These are phyloP conservation scores for Heteromyza rotundicornis DNA, from an alignment of 2,888 invertebrate species.

Conservation along the genomic window DNA sequence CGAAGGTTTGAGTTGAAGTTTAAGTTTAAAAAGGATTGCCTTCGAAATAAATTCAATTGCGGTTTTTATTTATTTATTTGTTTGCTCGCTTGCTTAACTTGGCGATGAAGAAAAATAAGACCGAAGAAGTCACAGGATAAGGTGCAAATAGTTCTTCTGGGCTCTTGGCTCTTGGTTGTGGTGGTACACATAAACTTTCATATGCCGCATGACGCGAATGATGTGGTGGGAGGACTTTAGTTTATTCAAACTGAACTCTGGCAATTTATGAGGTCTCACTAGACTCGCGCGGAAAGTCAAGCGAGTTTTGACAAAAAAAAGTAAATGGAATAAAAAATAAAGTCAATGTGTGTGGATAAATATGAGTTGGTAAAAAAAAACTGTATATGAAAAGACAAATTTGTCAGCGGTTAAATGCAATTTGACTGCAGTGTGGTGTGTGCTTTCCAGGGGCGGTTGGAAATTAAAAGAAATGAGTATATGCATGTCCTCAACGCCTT, in stretches of 20 bases:
- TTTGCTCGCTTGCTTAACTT: not conserved
- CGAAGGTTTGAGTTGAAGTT: constrained; percentile 1
- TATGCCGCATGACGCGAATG: too few relatives aligned
- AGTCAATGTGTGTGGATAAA: not conserved
- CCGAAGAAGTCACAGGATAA: too few relatives aligned
- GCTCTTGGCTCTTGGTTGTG: not conserved
- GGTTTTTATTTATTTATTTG: constrained; percentile 47
- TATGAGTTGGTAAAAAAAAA: not conserved
- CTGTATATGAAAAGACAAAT: too few relatives aligned
- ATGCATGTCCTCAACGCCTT: too few relatives aligned
- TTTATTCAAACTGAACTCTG: not conserved
- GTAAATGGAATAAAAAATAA: not conserved
- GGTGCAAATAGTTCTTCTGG: not conserved
- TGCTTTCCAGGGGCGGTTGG: not conserved
- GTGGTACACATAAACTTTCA: constrained; percentile 1
- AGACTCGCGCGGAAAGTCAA: not conserved
- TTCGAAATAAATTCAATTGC: constrained; percentile 53
- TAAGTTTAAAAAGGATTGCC: constrained; percentile 32
- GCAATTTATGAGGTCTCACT: constrained; percentile 1
- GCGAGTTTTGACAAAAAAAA: too few relatives aligned
- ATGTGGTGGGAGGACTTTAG: too few relatives aligned
- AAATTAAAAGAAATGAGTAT: too few relatives aligned
- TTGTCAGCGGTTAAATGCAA: not conserved
- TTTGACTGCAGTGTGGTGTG: not conserved
- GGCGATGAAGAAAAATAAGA: too few relatives aligned